These are phyloP conservation scores for Perizoma flavofasciatum DNA, from an alignment of 2,888 invertebrate species.

Conservation along the genomic window DNA sequence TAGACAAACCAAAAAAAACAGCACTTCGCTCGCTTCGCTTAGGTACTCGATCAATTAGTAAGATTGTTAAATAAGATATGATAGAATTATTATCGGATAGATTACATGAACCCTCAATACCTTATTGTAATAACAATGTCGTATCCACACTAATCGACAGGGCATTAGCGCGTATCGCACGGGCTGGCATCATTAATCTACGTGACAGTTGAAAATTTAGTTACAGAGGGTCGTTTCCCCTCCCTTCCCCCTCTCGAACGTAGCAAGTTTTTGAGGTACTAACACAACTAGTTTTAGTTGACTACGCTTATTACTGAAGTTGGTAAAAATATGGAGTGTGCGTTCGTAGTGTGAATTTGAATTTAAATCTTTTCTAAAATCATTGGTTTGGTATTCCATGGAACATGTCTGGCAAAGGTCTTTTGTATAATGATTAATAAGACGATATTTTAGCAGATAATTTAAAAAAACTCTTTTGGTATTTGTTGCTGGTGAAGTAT, in stretches of 20 bases:
- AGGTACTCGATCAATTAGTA: too few relatives aligned
- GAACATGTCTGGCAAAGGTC: too few relatives aligned
- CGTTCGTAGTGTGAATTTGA: too few relatives aligned
- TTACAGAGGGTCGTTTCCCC: conserved; percentile 76
- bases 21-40: too few relatives aligned
- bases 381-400: too few relatives aligned
- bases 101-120: background rate
- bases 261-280: conserved; percentile 71
- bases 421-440: too few relatives aligned
- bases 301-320: conserved; percentile 36
- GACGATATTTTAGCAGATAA: too few relatives aligned
- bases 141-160: conserved; percentile 69
- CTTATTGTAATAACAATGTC: conserved; percentile 34
- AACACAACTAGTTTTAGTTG: conserved; percentile 36
- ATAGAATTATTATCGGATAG: background rate
- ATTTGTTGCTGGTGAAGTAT: too few relatives aligned
- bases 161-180: conserved; percentile 83
- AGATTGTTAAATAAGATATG: too few relatives aligned
- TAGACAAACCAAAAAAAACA: too few relatives aligned
- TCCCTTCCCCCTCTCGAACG: conserved; percentile 47
- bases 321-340: conserved; percentile 28
- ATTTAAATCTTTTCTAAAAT: too few relatives aligned
- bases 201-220: conserved; percentile 85
- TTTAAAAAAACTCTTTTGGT: too few relatives aligned
- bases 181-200: conserved; percentile 84